Conservation (phyloP, 2,888 invertebrate genomes). For the Lamproptera curius region DNA sequence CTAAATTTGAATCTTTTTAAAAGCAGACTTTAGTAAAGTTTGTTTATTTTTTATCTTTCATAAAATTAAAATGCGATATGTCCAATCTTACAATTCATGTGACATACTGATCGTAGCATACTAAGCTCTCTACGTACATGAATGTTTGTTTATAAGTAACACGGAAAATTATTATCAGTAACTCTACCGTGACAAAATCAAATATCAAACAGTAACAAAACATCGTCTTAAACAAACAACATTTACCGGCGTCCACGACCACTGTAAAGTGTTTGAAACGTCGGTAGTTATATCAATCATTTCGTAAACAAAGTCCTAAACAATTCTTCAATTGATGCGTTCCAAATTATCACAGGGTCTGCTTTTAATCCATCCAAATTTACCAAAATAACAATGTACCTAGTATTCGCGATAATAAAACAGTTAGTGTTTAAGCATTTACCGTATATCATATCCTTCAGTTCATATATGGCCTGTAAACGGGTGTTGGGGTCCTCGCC, state of each 20-base stretch:
- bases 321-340: not conserved
- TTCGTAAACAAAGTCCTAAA: not conserved
- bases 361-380: not conserved
- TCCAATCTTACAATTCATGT: not conserved
- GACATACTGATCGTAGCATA: not conserved
- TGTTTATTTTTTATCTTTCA: not conserved
- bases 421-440: conserved; percentile 22
- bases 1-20: not conserved
- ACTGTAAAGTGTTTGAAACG: too few relatives aligned
- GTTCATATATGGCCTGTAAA: conserved; percentile 82
- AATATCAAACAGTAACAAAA: too few relatives aligned
- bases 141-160: too few relatives aligned
- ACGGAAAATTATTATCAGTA: too few relatives aligned
- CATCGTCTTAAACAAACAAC: too few relatives aligned
- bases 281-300: too few relatives aligned
- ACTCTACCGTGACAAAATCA: too few relatives aligned
- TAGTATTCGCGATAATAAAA: not conserved
- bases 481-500: conserved; percentile 85
- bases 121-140: not conserved
- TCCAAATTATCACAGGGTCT: not conserved
- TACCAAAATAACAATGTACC: not conserved
- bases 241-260: too few relatives aligned
- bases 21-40: not conserved
- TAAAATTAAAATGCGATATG: not conserved
- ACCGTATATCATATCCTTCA: conserved; percentile 87